These are phyloP conservation scores for Chunga burmeisteri DNA, from an alignment of 2,113 vertebrate genomes.

Conservation along the genomic window DNA sequence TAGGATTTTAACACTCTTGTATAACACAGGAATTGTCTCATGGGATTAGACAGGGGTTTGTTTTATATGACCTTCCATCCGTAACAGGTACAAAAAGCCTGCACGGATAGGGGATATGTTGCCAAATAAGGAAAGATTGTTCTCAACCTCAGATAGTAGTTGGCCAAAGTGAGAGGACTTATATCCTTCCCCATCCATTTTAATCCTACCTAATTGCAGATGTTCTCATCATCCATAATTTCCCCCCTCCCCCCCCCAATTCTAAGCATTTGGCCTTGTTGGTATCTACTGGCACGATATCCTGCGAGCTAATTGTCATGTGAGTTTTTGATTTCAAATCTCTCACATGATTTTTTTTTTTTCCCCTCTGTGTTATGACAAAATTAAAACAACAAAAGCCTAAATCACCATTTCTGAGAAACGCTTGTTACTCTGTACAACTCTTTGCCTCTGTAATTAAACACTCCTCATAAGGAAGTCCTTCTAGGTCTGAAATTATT, in stretches of 20 bases:
- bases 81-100: background rate
- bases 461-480: background rate
- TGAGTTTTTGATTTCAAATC: background rate
- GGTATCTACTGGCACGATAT: background rate
- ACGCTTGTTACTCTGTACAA: background rate
- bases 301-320: background rate
- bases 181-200: background rate
- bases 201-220: background rate
- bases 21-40: background rate
- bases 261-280: background rate
- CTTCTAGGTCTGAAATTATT: background rate
- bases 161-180: background rate
- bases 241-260: background rate
- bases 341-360: background rate
- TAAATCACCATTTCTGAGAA: background rate
- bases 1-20: background rate
- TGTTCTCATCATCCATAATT: background rate
- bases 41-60: background rate
- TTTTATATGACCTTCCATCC: conserved; percentile 6
- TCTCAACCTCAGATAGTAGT: background rate
- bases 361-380: background rate
- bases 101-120: background rate
- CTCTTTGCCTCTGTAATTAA: background rate
- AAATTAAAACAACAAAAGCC: background rate
- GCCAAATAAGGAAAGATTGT: conserved; percentile 39